Evolutionary conservation across 2,888 invertebrate genomes (phyloP), one percentile per base, ranked within the genome.

Genomic region (Parochlus steinenii): DNA sequence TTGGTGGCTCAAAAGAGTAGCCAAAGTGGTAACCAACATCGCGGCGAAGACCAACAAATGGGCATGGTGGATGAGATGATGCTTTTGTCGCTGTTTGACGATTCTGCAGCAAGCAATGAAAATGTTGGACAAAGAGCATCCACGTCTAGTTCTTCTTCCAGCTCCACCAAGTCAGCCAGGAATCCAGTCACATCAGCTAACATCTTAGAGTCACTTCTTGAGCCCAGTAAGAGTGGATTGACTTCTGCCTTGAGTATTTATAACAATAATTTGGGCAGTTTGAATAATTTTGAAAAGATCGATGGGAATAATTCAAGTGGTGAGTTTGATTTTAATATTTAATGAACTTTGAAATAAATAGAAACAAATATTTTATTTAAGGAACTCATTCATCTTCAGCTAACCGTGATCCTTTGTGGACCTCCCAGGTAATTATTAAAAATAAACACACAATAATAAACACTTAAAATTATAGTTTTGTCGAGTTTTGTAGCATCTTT

Each of bases 21-120:
- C 5, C 18, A 24, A 33, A 17, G 15, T 17, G 8, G 16, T 15
- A 10, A n/a, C 12, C 8, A 23, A 12, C 4, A 37, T 20, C 37
- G 2, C 24, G 38, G 15, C 33, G 33, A 22, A n/a, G n/a, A n/a
- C n/a, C n/a, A n/a, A n/a, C n/a, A 19, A 29, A 12, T 20, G 15
- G 20, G 23, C 12, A 49, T 65, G 18, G 63, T 65, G 40, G 65
- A 68, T 37, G 69, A 71, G 46, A 60, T 72, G 26, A 66, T 70
- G 61, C 48, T 74, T 31, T 53, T 71, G 35, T 67, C 68, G 41
- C 51, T 72, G 30, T 62, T 71, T 39, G 64, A 66, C 25, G 37
- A 39, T 26, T 25, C 43, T 15, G 16, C 29, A 16, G n/a, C n/a
- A 18, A 32, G 33, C 14, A 15, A 31, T 14, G 18, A 23, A 15